Conservation (phyloP, 2,888 invertebrate genomes). For the Drosophila falleni region DNA sequence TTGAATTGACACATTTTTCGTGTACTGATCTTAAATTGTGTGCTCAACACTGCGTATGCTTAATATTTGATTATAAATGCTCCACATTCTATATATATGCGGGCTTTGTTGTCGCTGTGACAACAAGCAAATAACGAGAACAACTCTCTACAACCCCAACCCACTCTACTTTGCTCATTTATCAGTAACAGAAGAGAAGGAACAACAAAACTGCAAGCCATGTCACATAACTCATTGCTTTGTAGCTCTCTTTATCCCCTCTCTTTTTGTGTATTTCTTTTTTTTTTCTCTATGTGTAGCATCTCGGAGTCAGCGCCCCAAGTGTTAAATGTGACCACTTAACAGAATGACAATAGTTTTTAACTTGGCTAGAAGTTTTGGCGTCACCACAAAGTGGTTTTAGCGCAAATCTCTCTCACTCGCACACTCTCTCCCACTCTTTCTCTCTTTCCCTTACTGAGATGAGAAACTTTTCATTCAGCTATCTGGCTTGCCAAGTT, state of each 20-base stretch:
- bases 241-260: conserved; percentile 2
- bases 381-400: conserved; percentile 83
- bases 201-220: conserved; percentile 41
- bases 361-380: conserved; percentile 82
- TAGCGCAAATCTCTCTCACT: conserved; percentile 67
- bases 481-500: conserved; percentile 59
- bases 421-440: conserved; percentile 55
- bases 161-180: conserved; percentile 37
- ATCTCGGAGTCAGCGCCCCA: conserved; percentile 64
- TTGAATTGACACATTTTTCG: background rate
- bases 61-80: conserved; percentile 18
- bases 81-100: background rate
- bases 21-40: background rate
- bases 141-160: background rate
- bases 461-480: conserved; percentile 59
- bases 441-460: conserved; percentile 1
- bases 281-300: conserved; percentile 16
- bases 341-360: conserved; percentile 82
- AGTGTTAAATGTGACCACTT: conserved; percentile 82
- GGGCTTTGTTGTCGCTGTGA: conserved; percentile 9
- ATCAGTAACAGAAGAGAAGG: conserved; percentile 34
- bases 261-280: conserved; percentile 2
- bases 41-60: conserved; percentile 20
- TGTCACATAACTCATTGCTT: conserved; percentile 58
- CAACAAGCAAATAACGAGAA: conserved; percentile 16